Conservation (phyloP, 2,113 vertebrate genomes). For the Chionomys nivalis region DNA sequence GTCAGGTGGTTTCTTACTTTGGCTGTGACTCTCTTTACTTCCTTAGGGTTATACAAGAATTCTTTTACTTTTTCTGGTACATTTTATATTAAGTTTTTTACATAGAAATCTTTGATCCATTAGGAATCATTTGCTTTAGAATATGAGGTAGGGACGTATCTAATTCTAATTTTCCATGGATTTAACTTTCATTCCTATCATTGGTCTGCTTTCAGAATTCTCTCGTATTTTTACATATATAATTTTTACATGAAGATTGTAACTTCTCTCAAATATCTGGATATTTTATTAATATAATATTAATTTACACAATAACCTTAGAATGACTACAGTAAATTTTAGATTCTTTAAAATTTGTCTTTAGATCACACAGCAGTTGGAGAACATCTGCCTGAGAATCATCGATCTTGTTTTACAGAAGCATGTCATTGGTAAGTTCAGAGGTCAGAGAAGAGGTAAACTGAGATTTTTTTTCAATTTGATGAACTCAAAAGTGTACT, state of each 20-base stretch:
- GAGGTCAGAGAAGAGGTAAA: conserved; percentile 48
- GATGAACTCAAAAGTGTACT: neutral
- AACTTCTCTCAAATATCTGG: neutral
- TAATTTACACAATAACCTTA: conserved; percentile 22
- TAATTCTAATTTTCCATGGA: neutral
- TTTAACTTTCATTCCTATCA: neutral
- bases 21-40: neutral
- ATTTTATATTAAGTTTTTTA: conserved; percentile 11
- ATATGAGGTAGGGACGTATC: neutral
- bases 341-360: conserved; percentile 75
- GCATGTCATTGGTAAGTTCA: conserved; percentile 94
- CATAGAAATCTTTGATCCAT: conserved; percentile 24
- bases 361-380: conserved; percentile 96
- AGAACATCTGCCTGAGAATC: conserved; percentile 97
- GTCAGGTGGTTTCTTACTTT: neutral
- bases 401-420: conserved; percentile 98
- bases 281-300: conserved; percentile 43
- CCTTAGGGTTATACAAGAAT: neutral
- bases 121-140: conserved; percentile 48
- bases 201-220: conserved; percentile 18
- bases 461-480: neutral
- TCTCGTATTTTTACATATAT: conserved; percentile 21
- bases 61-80: neutral
- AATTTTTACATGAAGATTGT: conserved; percentile 47
- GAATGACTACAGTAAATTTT: conserved; percentile 29